These are phyloP conservation scores for Amblyornis subalaris DNA, from an alignment of 2,113 vertebrate species.

Conservation along the genomic window DNA sequence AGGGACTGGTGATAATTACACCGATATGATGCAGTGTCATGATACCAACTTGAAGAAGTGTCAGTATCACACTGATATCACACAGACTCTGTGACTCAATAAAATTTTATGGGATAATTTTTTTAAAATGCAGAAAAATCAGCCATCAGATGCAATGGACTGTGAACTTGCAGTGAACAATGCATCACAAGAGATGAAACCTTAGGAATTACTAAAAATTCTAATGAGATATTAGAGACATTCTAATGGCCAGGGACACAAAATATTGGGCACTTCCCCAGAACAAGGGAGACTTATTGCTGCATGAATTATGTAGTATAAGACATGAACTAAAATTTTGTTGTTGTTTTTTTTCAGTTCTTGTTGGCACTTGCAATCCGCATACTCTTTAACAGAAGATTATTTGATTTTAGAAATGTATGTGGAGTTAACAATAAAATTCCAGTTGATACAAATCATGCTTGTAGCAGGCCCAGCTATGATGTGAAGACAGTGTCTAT, in stretches of 20 bases:
- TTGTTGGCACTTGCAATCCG: not conserved
- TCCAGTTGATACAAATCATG: not conserved
- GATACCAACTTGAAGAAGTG: not conserved
- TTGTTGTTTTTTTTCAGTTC: not conserved
- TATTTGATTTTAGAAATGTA: not conserved
- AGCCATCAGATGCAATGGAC: not conserved
- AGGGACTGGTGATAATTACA: not conserved
- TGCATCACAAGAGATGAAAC: not conserved
- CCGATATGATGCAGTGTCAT: not conserved
- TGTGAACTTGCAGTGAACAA: not conserved
- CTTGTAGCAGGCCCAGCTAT: not conserved
- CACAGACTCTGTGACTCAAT: not conserved
- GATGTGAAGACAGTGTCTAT: not conserved
- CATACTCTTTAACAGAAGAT: not conserved
- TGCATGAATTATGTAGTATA: not conserved
- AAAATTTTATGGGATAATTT: not conserved
- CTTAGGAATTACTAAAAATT: not conserved
- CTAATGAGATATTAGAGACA: not conserved
- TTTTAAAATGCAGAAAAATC: not conserved
- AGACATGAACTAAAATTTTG: not conserved
- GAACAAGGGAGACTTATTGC: not conserved
- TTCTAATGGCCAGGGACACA: not conserved
- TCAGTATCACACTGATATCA: not conserved
- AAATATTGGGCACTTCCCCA: not conserved
- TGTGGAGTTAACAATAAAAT: not conserved